Base-by-base conservation (phyloP, 2,113 vertebrate species). In the Lethenteron camtschaticum region DNA sequence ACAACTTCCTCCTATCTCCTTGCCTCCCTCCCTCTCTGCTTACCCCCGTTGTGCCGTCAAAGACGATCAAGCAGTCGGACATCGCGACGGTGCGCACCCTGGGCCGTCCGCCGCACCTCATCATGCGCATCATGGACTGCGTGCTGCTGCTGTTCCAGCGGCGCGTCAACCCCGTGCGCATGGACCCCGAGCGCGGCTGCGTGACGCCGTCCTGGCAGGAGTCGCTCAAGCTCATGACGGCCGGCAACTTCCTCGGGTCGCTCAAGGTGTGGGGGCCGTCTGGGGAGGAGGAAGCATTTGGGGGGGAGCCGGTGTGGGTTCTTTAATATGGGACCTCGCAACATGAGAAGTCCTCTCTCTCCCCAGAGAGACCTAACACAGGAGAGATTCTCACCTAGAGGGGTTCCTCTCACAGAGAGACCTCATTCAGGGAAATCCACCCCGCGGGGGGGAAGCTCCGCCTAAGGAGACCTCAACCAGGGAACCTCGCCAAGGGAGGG, bases 61-160 rank as follows among this genome's bases (percentile, higher is more conserved):
- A 97, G 91, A 95, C 90, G 9, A 96, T 97, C 79, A 95, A 90
- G 73, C 88, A 87, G 3, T 79, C 87, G 1, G 94, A 97, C 73
- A 97, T 97, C 0, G 87, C 90, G 55, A 95, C 90, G 0, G 89
- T 96, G 3, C 84, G 90, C n/a, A 96, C 89, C 0, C 77, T 96
- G 55, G 86, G 87, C 4, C 83, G 90, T 0, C 91, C 92, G 1
- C 92, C 94, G 1, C 92, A 95, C 74, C 87, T 99, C 73, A 91
- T 96, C 77, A 96, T 96, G 94, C 79, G 89, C 1, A 96, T 96
- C 78, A 96, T 99, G 94, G 94, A 96, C 71, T 95, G 89, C 0
- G 90, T 95, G 74, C 72, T 99, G 73, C 82, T 99, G 75, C 84
- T 99, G 12, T 94, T 96, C 77, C 88, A 90, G 70, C 80, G 85